A percentile compares a stretch with the other conserved stretches of the same genome.
Conservation (phyloP, 2,113 vertebrate species). For the Laticauda laticaudata region DNA sequence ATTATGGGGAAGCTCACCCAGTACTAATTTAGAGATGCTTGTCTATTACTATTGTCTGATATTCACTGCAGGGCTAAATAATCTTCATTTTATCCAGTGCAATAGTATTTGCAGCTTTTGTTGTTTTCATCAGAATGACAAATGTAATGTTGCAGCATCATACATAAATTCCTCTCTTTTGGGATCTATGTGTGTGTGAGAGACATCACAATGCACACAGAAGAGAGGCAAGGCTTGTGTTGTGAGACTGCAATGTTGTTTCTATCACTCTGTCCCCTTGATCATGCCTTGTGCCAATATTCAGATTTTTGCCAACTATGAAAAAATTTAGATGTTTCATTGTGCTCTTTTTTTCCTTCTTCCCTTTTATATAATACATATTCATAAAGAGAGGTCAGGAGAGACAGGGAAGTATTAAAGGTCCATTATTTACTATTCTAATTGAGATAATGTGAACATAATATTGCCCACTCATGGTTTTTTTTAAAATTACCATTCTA, state of each 20-base stretch:
- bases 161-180: neutral
- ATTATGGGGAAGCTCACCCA: neutral
- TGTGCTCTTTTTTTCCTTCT: neutral
- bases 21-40: neutral
- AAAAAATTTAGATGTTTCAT: neutral
- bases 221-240: neutral
- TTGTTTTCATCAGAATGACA: neutral
- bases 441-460: neutral
- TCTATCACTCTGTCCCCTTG: neutral
- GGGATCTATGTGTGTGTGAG: neutral
- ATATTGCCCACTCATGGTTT: constrained; percentile 16
- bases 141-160: neutral
- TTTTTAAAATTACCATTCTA: constrained; percentile 29
- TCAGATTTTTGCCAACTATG: neutral
- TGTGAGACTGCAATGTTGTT: neutral
- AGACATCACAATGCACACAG: neutral
- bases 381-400: neutral
- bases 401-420: neutral
- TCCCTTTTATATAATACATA: neutral
- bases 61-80: neutral
- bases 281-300: neutral
- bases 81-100: neutral
- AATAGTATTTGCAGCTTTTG: neutral
- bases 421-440: constrained; percentile 8
- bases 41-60: neutral